A percentile compares a stretch with the other conserved stretches of the same genome.
phyloP scores from a whole-genome alignment of 2,797 vertebrate species.

The Masticophis lateralis region DNA sequence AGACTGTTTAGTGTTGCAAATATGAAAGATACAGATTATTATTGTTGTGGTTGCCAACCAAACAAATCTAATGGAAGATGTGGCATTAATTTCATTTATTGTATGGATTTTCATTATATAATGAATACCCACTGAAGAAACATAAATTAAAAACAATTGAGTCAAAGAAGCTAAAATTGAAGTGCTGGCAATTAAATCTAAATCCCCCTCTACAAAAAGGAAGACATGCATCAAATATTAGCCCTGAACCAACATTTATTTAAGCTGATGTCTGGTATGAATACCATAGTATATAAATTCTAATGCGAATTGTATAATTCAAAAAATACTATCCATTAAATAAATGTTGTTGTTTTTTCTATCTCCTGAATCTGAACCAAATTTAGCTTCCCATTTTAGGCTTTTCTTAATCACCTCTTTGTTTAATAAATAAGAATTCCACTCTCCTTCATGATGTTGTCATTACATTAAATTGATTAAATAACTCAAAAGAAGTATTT shows the following conservation, averaged over 20 bases:
- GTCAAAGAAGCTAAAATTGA: constrained; percentile 5
- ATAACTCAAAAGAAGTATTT: background rate
- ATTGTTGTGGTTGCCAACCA: constrained; percentile 55
- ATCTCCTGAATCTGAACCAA: constrained; percentile 1
- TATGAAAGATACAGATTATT: constrained; percentile 47
- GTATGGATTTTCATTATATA: constrained; percentile 32
- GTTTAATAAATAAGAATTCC: background rate
- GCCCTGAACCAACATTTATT: background rate
- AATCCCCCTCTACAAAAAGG: background rate
- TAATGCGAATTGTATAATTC: background rate
- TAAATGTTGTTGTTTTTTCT: background rate
- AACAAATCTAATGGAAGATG: constrained; percentile 37
- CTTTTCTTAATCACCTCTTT: background rate
- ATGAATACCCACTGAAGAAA: background rate
- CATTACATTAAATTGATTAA: background rate
- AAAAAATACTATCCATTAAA: constrained; percentile 22
- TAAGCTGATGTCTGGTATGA: constrained; percentile 29
- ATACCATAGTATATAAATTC: background rate
- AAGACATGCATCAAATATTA: background rate
- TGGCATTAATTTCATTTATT: constrained; percentile 48
- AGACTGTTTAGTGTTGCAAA: constrained; percentile 55
- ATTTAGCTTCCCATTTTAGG: constrained; percentile 5
- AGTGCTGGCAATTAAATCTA: background rate
- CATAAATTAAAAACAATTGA: background rate
- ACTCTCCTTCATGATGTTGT: background rate